Conservation (phyloP, 2,888 invertebrate genomes). For the Strigamia transsilvanica region DNA sequence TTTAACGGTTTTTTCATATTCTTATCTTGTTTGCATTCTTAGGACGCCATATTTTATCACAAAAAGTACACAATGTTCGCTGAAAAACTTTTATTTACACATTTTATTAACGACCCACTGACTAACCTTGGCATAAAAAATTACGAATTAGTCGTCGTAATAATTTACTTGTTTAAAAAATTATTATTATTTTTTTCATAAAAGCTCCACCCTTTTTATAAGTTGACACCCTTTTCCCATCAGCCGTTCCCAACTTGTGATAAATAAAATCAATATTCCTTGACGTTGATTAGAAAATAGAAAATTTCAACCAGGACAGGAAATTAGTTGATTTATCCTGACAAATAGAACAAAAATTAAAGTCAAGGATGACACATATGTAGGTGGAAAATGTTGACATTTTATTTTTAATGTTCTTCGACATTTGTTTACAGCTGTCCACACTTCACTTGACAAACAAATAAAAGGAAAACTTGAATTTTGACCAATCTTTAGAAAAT, state of each 20-base stretch:
- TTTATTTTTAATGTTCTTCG: no score
- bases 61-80: no score
- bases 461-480: no score
- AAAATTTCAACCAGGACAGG: conserved; percentile 8
- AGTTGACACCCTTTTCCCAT: conserved; percentile 23
- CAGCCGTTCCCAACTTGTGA: background rate
- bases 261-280: conserved; percentile 11
- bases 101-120: background rate
- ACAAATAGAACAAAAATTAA: conserved; percentile 12
- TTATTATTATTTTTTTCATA: background rate
- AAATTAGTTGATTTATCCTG: background rate
- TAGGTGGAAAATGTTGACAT: no score
- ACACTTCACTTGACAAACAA: no score
- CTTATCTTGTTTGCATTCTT: no score
- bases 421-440: no score
- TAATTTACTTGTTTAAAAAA: background rate
- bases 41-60: no score
- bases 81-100: no score
- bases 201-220: background rate
- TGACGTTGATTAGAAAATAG: conserved; percentile 6
- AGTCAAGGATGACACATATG: no score
- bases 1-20: no score
- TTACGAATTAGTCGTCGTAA: background rate
- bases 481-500: no score
- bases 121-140: conserved; percentile 18